A percentile compares a stretch with the other conserved stretches of the same genome.
These are phyloP conservation scores for Pteronotus mesoamericanus DNA, from an alignment of 2,797 vertebrate species.

Conservation along the genomic window DNA sequence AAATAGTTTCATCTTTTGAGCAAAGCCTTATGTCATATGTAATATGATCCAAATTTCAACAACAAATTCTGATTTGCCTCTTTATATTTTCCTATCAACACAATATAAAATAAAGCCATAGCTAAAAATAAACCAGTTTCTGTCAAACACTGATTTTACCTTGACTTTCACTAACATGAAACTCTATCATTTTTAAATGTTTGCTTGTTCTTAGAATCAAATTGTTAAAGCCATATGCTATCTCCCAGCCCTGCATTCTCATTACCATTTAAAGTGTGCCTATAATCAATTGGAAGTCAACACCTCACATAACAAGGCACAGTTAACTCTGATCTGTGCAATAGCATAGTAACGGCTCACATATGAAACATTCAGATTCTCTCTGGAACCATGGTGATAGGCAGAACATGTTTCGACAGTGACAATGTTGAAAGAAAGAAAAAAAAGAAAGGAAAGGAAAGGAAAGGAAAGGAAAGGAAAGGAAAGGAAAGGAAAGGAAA, in stretches of 20 bases:
- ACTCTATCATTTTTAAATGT: slow-evolving; percentile 12
- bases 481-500: too few relatives aligned
- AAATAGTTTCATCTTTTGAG: not conserved
- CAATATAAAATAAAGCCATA: not conserved
- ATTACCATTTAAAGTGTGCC: slow-evolving; percentile 56
- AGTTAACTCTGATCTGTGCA: not conserved
- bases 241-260: not conserved
- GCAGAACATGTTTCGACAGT: not conserved
- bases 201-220: slow-evolving; percentile 38
- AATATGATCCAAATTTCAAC: slow-evolving; percentile 36
- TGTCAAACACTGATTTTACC: slow-evolving; percentile 32
- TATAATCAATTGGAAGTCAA: slow-evolving; percentile 56
- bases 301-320: not conserved
- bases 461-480: too few relatives aligned
- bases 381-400: not conserved
- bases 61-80: slow-evolving; percentile 22
- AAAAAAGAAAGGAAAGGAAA: not conserved
- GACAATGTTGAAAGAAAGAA: not conserved
- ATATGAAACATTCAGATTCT: not conserved
- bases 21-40: not conserved
- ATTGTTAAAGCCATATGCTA: slow-evolving; percentile 17
- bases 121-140: slow-evolving; percentile 20
- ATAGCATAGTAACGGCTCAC: not conserved
- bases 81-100: not conserved
- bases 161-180: slow-evolving; percentile 8